Percentiles rank a stretch among this genome's conserved stretches.
Evolutionary conservation across 2,888 invertebrate genomes (phyloP).

Genomic region (Epiblema foenella): DNA sequence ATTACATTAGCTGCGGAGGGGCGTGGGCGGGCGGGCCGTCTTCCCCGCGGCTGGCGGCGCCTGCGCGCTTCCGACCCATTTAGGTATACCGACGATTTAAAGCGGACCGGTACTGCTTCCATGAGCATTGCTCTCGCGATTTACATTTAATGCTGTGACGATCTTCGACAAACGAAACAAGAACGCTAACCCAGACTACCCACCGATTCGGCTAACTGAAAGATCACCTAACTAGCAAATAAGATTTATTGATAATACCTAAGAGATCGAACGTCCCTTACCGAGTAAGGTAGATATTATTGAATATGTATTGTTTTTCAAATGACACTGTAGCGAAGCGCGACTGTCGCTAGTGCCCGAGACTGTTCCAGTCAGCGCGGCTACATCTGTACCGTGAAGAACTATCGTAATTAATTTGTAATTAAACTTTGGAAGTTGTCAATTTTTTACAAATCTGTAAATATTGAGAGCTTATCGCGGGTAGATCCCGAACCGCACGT

Average conservation of each 20-base stretch:
- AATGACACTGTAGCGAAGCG: slow-evolving; percentile 71
- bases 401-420: slow-evolving; percentile 76
- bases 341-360: slow-evolving; percentile 50
- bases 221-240: slow-evolving; percentile 80
- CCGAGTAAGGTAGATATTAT: slow-evolving; percentile 84
- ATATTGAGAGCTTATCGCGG: slow-evolving; percentile 83
- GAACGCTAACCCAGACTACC: slow-evolving; percentile 59
- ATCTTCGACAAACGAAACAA: slow-evolving; percentile 42
- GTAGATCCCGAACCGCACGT: slow-evolving; percentile 78
- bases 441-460: slow-evolving; percentile 84
- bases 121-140: slow-evolving; percentile 73
- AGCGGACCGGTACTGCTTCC: slow-evolving; percentile 82
- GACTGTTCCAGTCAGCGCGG: slow-evolving; percentile 46
- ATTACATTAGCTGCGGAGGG: slow-evolving; percentile 70
- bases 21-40: slow-evolving; percentile 46
- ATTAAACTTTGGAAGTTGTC: slow-evolving; percentile 81
- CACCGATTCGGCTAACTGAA: slow-evolving; percentile 76
- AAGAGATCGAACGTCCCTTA: slow-evolving; percentile 85
- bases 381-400: slow-evolving; percentile 69
- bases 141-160: slow-evolving; percentile 51
- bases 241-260: slow-evolving; percentile 81
- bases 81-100: slow-evolving; percentile 54
- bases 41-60: slow-evolving; percentile 41
- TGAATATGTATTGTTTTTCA: slow-evolving; percentile 78
- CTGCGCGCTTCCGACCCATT: slow-evolving; percentile 15